Base-by-base conservation (phyloP, 2,113 vertebrate genomes). In the Onychorhynchus coronatus region DNA sequence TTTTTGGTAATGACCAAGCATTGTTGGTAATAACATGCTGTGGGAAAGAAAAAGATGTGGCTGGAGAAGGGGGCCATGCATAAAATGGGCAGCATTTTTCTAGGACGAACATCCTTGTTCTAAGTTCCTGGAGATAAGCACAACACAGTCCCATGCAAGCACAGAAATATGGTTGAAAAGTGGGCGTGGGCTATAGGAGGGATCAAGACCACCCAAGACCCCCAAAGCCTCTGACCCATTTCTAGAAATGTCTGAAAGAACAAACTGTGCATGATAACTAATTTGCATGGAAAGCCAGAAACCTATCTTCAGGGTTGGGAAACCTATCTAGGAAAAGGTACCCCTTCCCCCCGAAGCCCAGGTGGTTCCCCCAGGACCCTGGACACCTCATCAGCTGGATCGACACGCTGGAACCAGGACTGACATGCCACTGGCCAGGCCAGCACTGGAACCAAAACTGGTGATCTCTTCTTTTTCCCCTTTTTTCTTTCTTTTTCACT, bases 211-310 rank as follows among this genome's bases (percentile, higher is more conserved):
- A 58, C 12, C 14, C 23, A 65, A 66, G 31, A 33, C 21, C 19
- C 41, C 35, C 16, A n/a, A 79, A 88, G 16, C 30, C 49, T 56
- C 30, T 4, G 3, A 72, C 8, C 3, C 16, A 41, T 63, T 47
- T 55, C 30, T 16, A 47, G 61, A 62, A 68, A 49, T 17, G n/a
- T 49, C 46, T 49, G n/a, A 68, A 58, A 73, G 25, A 66, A 66
- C 22, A 0, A 47, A 14, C 56, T 24, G n/a, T 0, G 0, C 14
- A 11, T 23, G 27, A 44, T 24, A 33, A 46, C 25, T 15, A 80
- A 37, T 58, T 42, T 50, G 50, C 59, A 81, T 20, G 50, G 14
- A 44, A 58, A 73, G 37, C 4, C 12, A 80, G 42, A 42, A 80
- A 56, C 35, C 31, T 35, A 18, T 35, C 42, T 31, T 56, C 35